These are phyloP conservation scores for Oreochromis grahami DNA, from an alignment of 2,797 vertebrate species.

Conservation along the genomic window DNA sequence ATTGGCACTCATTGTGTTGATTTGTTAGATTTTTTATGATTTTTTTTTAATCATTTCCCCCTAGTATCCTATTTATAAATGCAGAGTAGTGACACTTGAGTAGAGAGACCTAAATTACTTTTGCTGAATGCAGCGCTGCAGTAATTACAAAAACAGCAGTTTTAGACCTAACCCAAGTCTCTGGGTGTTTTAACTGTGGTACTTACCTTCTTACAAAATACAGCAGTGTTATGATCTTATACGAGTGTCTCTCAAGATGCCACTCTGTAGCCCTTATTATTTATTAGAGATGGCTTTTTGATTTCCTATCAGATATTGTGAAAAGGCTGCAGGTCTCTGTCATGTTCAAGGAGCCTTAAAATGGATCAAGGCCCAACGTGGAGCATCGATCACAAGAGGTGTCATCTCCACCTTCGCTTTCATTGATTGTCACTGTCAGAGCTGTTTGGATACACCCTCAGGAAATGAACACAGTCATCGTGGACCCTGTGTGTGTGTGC, in stretches of 20 bases:
- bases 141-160: not conserved
- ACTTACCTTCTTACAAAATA: not conserved
- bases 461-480: constrained; percentile 17
- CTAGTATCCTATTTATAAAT: not conserved
- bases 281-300: not conserved
- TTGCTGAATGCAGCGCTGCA: not conserved
- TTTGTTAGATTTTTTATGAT: not conserved
- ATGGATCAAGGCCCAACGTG: constrained; percentile 33
- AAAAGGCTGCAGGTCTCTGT: constrained; percentile 9
- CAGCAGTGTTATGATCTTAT: not conserved
- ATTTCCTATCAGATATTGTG: constrained; percentile 1
- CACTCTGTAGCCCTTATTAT: not conserved
- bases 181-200: not conserved
- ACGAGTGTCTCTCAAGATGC: not conserved
- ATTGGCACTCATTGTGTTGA: not conserved
- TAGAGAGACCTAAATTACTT: not conserved
- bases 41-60: not conserved
- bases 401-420: constrained; percentile 31
- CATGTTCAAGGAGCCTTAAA: constrained; percentile 33
- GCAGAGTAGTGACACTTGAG: not conserved
- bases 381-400: constrained; percentile 27
- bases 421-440: constrained; percentile 47
- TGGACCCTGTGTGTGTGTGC: not conserved
- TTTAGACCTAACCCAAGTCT: not conserved
- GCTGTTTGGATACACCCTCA: not conserved